Evolutionary conservation across 1,140 invertebrate genomes (phyloP), one percentile per base, ranked within the genome.

Genomic region (Drosophila baimaii): DNA sequence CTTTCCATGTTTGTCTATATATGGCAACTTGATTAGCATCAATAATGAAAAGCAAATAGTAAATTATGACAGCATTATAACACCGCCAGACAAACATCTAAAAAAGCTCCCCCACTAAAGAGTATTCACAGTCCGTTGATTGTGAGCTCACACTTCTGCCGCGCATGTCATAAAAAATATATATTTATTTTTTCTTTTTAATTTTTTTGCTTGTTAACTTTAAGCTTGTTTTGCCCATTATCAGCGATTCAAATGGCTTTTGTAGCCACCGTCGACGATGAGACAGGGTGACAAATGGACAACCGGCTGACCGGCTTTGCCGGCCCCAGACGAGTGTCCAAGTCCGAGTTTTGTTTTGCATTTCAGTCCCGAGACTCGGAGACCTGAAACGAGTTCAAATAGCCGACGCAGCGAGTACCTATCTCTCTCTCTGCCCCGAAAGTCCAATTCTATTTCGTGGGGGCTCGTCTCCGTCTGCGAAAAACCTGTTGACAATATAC

Each of bases 191-290:
- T 31, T 46, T 19, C 27, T 35, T 31, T 39, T 72, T 41, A 49
- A 39, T 71, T 64, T 39, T 31, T 25, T 41, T 69, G n/a, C 47
- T 55, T 33, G 41, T 35, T 49, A 58, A 39, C 68, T 71, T 71
- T 71, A 17, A 72, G 69, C 47, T 78, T 63, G 75, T 46, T 78
- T 77, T 71, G 57, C 63, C 72, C 74, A 78, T 77, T 77, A 77
- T 78, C 75, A 78, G 43, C 63, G 56, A 68, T 76, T 68, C 62
- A 77, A 77, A 77, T 77, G 73, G 63, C 23, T 52, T 31, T 65
- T 46, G 61, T 73, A 37, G 70, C 33, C 41, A 15, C 65, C 10
- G 37, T 44, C 33, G 43, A 25, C 65, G 65, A 54, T 51, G 46
- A 52, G 37, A 68, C 46, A 52, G n/a, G 19, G 61, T 46, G 49